Evolutionary conservation across 2,797 vertebrate genomes (phyloP), one percentile per base, ranked within the genome.

Genomic region (Syngnathus acus): DNA sequence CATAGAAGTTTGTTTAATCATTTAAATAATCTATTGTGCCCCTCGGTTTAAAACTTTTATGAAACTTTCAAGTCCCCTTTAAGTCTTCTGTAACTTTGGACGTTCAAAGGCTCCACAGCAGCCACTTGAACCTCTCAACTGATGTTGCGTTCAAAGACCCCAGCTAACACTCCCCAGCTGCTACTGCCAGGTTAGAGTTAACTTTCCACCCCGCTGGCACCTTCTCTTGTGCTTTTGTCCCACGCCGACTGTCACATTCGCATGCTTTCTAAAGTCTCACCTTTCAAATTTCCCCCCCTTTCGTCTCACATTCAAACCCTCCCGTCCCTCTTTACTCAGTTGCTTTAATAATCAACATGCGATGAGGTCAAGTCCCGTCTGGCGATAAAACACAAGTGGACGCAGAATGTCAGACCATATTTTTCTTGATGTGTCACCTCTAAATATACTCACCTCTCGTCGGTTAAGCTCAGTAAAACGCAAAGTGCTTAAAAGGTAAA

Each of bases 161-260:
- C 54, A 16, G 7, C 54, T 16, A 32, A 38, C 55, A 17, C 55
- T 8, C 55, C 32, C 7, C 16, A 58, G 55, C 26, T 16, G 6
- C 55, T 58, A 6, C 26, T 16, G 55, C 7, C 32, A 58, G 32
- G 26, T 58, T 38, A 38, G 55, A 38, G 55, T 58, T 58, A 58
- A 58, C 55, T 65, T 68, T 51, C 57, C 42, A 62, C 43, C n/a
- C 55, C 16, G 32, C 32, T 51, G 62, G 13, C 58, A 32, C n/a
- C 58, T 73, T 72, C 65, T 55, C 72, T 65, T 67, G 67, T 72
- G 76, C 74, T 80, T 77, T 74, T 76, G 61, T 79, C 58, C 80
- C 19, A 69, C 59, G 76, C 65, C 16, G 54, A 42, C 76, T 77
- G 14, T 79, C 68, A 77, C 78, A 82, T 78, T 84, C 72, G 72